Base-by-base conservation (phyloP, 1,140 invertebrate genomes). In the Hyphantria cunea region DNA sequence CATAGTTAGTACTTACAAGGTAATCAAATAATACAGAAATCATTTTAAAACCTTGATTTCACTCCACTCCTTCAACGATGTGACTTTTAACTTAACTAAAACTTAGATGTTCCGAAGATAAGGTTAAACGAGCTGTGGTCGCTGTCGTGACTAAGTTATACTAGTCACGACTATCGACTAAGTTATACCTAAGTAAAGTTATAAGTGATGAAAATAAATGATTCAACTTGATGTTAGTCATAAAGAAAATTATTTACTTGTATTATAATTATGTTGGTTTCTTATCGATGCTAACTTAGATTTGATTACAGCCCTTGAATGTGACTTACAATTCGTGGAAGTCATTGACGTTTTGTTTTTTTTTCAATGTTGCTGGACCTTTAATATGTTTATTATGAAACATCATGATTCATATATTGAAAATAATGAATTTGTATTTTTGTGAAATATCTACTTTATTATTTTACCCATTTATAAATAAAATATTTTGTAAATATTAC, bases 91-190 rank as follows among this genome's bases (percentile, higher is more conserved):
- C 41, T 50, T 17, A 48, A 13, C 25, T 47, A 42, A 52, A 64
- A 55, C 47, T 62, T 50, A 61, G 55, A 72, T 58, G 14, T 51
- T 41, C 45, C 9, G 17, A 7, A 58, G 70, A 73, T 73, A 68
- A 73, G 42, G n/a, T 12, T 33, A 64, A 69, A 69, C 61, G 61
- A 70, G 59, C 41, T 31, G 17, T 31, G 10, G 55, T 25, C 59
- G 32, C 53, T 42, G 33, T 34, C 72, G 70, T 81, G 80, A 85
- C 81, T 82, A 82, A 87, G 72, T 77, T 74, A 80, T 68, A 45
- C 59, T 60, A 80, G 80, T 80, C 80, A 85, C 79, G 79, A 75
- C 13, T 39, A 39, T 39, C 13, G 37, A 17, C 8, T 39, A 47
- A 25, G 32, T 55, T 48, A 9, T 31, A 51, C 37, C 33, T 51